Base-by-base conservation (phyloP, 2,888 invertebrate genomes). In the Vandiemenella viatica region DNA sequence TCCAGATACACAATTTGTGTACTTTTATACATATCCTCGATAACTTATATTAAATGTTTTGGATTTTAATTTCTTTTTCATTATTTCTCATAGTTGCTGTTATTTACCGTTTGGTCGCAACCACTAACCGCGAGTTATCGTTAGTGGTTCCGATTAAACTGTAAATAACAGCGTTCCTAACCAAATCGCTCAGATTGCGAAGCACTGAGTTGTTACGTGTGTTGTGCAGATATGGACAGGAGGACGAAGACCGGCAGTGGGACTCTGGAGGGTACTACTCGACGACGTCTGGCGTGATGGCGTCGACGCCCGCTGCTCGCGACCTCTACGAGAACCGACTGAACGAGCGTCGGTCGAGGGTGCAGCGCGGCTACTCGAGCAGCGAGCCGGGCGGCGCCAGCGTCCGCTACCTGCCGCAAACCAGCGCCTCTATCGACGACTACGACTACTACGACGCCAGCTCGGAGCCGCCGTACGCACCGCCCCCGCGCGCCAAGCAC, bases 241-340 rank as follows among this genome's bases (percentile, higher is more conserved):
- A 75, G 53, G 80, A 82, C 51, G 81, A 81, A 61, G 76, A 80
- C 57, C 69, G 79, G 8, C 81, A 80, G 59, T 83, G 82, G 82
- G 82, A 82, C 59, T 77, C 79, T 40, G 80, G 80, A 60, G 81
- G 82, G 65, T 73, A 65, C 23, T 50, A 48, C 49, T 45, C 43
- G 42, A 52, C 19, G 50, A 45, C 38, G 22, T 40, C 42, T 41
- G 21, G 37, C 45, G 45, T n/a, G 41, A 46, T 17, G 49, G 37
- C 46, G 40, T 37, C 37, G 63, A 57, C 61, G 61, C 73, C 32
- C 75, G 75, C 3, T 60, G 61, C 74, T 23, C 75, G 75, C 4
- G 60, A 66, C 53, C 72, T 73, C 60, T 72, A 72, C 53, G 75
- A 76, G 61, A 76, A 75, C 57, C 67, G 71, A 53, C 62, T 72